Conservation (phyloP, 2,113 vertebrate species). For the Dascyllus trimaculatus region DNA sequence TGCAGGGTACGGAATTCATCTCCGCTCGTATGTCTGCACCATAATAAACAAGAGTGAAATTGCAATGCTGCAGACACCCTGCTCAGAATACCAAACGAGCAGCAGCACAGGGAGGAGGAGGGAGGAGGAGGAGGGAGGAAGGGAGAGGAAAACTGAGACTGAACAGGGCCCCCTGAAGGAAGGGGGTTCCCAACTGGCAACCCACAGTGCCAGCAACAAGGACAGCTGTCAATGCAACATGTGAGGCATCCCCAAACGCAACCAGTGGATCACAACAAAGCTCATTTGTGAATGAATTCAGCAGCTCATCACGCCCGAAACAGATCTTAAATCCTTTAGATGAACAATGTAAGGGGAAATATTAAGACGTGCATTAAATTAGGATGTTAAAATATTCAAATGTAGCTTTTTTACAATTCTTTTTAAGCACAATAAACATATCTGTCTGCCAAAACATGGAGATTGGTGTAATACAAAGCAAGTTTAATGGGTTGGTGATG, state of each 20-base stretch:
- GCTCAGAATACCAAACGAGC: constrained; percentile 87
- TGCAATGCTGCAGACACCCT: constrained; percentile 81
- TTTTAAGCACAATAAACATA: too few species aligned
- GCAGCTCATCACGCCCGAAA: neutral
- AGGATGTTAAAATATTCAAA: too few species aligned
- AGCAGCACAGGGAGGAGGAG: constrained; percentile 13
- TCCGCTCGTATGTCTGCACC: constrained; percentile 86
- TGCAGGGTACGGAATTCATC: constrained; percentile 85
- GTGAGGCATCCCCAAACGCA: constrained; percentile 23
- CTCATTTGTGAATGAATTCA: neutral
- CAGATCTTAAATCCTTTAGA: neutral
- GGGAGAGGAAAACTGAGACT: constrained; percentile 45
- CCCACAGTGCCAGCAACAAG: constrained; percentile 63
- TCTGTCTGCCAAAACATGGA: too few species aligned
- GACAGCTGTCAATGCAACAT: constrained; percentile 61
- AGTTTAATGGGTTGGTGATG: too few species aligned
- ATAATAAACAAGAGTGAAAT: constrained; percentile 90
- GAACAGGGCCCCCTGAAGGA: constrained; percentile 51
- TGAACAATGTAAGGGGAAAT: too few species aligned
- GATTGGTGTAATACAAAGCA: too few species aligned
- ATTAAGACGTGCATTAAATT: too few species aligned
- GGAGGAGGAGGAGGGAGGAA: constrained; percentile 22
- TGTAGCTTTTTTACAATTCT: too few species aligned
- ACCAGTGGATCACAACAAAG: constrained; percentile 15
- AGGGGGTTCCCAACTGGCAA: constrained; percentile 80